Evolutionary conservation across 2,888 invertebrate species (phyloP).

Genomic region (Rhodophaea formosa): DNA sequence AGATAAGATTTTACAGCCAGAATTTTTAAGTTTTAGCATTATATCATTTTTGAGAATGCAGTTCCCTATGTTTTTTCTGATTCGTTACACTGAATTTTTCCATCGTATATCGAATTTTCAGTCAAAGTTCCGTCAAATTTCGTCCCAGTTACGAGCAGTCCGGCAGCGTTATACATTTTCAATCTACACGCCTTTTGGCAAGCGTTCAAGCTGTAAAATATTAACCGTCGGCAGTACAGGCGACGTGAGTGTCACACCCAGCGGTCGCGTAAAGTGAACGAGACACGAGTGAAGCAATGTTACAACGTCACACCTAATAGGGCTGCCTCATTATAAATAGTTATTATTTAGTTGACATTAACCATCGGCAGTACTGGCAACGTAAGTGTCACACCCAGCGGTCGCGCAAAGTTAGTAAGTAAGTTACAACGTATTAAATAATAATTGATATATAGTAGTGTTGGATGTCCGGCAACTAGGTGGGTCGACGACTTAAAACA

Average conservation of each 20-base stretch:
- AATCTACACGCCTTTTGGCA: constrained; percentile 1
- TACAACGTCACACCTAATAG: constrained; percentile 5
- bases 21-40: no score
- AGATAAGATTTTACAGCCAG: no score
- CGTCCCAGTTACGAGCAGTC: background rate
- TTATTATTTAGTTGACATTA: background rate
- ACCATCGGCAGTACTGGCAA: background rate
- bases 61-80: no score
- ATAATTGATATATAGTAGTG: no score
- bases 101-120: background rate
- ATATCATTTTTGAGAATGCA: no score
- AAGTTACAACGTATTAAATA: constrained; percentile 5
- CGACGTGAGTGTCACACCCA: constrained; percentile 16
- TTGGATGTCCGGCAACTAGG: no score
- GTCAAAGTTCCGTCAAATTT: background rate
- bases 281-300: constrained; percentile 19
- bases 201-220: constrained; percentile 10
- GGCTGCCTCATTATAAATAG: background rate
- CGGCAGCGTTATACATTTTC: background rate
- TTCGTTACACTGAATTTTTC: background rate
- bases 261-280: constrained; percentile 23
- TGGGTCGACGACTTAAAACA: no score
- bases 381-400: constrained; percentile 13
- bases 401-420: constrained; percentile 23
- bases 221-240: constrained; percentile 7